Evolutionary conservation across 2,113 vertebrate genomes (phyloP).

Genomic region (Lepisosteus osseus): DNA sequence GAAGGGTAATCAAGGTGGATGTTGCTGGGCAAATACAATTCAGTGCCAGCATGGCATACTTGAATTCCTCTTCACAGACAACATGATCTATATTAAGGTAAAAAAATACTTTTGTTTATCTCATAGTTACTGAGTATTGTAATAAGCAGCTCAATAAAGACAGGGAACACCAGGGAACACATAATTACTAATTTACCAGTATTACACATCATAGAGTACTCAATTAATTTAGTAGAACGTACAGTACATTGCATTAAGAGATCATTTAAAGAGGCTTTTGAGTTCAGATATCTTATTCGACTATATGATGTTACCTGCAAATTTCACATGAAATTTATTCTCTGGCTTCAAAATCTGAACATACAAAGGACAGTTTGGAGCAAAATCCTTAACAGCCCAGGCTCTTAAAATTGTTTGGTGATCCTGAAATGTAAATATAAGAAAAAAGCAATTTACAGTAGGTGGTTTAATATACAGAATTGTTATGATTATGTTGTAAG

Average conservation of each 20-base stretch:
- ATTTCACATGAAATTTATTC: conserved; percentile 83
- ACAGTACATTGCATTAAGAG: too few relatives aligned
- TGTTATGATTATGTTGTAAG: too few relatives aligned
- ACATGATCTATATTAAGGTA: conserved; percentile 69
- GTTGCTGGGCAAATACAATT: conserved; percentile 81
- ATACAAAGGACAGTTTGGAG: conserved; percentile 76
- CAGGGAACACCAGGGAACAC: not conserved
- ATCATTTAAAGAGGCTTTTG: too few relatives aligned
- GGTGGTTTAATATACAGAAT: too few relatives aligned
- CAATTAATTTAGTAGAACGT: not conserved
- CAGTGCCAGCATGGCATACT: conserved; percentile 76
- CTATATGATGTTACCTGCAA: conserved; percentile 62
- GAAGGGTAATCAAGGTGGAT: conserved; percentile 77
- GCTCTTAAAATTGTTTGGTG: conserved; percentile 82
- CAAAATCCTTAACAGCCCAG: conserved; percentile 84
- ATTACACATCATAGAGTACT: too few relatives aligned
- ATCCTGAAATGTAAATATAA: conserved; percentile 53
- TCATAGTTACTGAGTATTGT: not conserved
- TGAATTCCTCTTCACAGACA: conserved; percentile 81
- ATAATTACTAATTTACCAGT: not conserved
- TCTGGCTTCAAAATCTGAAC: conserved; percentile 83
- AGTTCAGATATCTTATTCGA: not conserved
- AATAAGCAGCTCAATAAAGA: not conserved
- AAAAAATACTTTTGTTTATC: not conserved
- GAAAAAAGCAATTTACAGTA: too few relatives aligned